Evolutionary conservation across 2,888 invertebrate genomes (phyloP), one percentile per base, ranked within the genome.

Genomic region (Rhimphoctona megacephalus): DNA sequence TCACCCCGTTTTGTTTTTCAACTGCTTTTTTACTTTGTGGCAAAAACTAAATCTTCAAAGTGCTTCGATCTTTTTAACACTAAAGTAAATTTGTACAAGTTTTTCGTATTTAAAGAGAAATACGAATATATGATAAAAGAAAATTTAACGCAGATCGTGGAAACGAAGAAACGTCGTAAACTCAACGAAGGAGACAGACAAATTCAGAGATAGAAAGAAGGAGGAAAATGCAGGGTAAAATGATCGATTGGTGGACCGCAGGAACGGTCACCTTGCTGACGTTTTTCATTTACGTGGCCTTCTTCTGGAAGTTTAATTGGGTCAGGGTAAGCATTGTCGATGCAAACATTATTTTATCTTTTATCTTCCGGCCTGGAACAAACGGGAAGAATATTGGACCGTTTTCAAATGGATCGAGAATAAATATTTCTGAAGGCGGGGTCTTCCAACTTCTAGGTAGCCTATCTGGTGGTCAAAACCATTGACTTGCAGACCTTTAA

Each of bases 251-350:
- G 89, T 91, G 89, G 89, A 85, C 82, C 64, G 83, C 88, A 76
- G 89, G 81, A 69, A 83, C 83, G 74, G 83, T 86, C 81, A 83
- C 80, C 76, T 76, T 89, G 64, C 61, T 91, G 73, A 83, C 87
- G 77, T 86, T 90, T 76, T 85, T 91, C 72, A 83, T 91, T 83
- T 93, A 93, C 83, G 77, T 91, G 54, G 90, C 88, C 66, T 93
- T 92, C 87, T 91, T 93, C 85, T 92, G 90, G 89, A 93, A 93
- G 85, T 90, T 93, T 85, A 92, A 92, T 88, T 93, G 92, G 92
- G 90, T 93, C 88, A 90, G 88, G 88, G 93, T 93, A 78, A 93
- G 92, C 91, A 78, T 73, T 57, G 73, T 49, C 61, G 43, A 69
- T 66, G 36, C 33, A 61, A 43, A 39, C 39, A 57, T 77, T 7